Percentiles rank a stretch among this genome's conserved stretches.
Conservation (phyloP, 2,113 vertebrate genomes). For the Rhipidura dahli region DNA sequence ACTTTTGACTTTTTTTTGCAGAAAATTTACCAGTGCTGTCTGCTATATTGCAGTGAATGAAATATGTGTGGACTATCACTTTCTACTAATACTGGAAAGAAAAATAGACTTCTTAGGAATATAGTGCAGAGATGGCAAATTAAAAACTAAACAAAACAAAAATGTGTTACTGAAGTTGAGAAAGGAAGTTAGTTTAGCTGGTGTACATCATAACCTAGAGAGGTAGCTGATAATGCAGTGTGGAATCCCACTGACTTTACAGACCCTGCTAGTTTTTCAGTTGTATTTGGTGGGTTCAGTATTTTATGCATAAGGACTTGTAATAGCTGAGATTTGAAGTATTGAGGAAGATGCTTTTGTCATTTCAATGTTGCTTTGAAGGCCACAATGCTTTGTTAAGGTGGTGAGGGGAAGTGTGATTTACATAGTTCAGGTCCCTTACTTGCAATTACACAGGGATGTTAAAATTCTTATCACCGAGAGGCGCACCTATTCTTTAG, state of each 20-base stretch:
- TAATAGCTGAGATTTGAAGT: not conserved
- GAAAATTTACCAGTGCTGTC: not conserved
- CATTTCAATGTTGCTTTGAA: not conserved
- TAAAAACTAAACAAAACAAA: not conserved
- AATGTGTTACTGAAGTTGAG: not conserved
- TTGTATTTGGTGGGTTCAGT: not conserved
- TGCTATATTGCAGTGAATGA: not conserved
- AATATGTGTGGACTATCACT: not conserved
- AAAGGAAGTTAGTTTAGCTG: not conserved
- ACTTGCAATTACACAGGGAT: not conserved
- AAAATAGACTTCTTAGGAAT: not conserved
- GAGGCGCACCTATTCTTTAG: not conserved
- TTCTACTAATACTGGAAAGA: not conserved
- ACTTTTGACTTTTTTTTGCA: not conserved
- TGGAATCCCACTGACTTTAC: not conserved
- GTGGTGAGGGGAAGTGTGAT: not conserved
- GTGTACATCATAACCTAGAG: not conserved
- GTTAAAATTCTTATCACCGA: not conserved
- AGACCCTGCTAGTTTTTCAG: accelerated
- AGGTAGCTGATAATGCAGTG: accelerated
- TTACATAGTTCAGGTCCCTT: not conserved
- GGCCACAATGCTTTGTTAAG: not conserved
- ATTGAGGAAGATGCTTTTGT: not conserved
- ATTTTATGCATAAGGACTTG: not conserved
- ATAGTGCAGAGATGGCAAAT: not conserved